A percentile compares a stretch with the other conserved stretches of the same genome.
phyloP scores from a whole-genome alignment of 1,140 invertebrate species.

The Tachypleus tridentatus region DNA sequence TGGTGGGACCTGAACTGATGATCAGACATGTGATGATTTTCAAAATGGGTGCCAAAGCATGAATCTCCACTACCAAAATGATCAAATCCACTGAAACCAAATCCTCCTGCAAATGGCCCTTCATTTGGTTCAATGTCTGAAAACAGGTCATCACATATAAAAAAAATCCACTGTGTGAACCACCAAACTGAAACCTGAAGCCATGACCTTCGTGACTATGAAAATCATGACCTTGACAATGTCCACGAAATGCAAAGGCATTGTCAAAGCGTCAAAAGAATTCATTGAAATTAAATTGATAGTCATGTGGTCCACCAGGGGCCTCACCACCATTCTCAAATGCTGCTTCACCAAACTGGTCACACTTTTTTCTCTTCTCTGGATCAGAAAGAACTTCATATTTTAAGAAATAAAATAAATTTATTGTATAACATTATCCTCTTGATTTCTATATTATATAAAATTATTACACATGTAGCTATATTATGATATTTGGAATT shows the following conservation, averaged over 20 bases:
- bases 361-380: conserved; percentile 32
- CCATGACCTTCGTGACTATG: conserved; percentile 12
- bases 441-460: neutral
- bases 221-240: conserved; percentile 6
- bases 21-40: neutral
- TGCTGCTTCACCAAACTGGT: conserved; percentile 26
- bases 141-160: conserved; percentile 27
- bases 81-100: conserved; percentile 12
- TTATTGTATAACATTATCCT: conserved; percentile 5
- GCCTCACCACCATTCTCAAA: conserved; percentile 16
- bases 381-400: conserved; percentile 35
- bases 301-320: conserved; percentile 9
- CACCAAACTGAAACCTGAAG: conserved; percentile 11
- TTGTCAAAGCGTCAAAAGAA: conserved; percentile 30
- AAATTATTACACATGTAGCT: too few relatives aligned
- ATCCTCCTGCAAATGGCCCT: conserved; percentile 5
- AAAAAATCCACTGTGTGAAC: conserved; percentile 11
- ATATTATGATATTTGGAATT: too few relatives aligned
- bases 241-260: conserved; percentile 15
- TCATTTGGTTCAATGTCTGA: conserved; percentile 19
- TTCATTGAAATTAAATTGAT: conserved; percentile 30
- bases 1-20: neutral
- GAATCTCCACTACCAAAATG: conserved; percentile 23
- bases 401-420: conserved; percentile 24
- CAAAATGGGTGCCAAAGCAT: conserved; percentile 22